Evolutionary conservation across 2,113 vertebrate species (phyloP).

Genomic region (Daubentonia madagascariensis): DNA sequence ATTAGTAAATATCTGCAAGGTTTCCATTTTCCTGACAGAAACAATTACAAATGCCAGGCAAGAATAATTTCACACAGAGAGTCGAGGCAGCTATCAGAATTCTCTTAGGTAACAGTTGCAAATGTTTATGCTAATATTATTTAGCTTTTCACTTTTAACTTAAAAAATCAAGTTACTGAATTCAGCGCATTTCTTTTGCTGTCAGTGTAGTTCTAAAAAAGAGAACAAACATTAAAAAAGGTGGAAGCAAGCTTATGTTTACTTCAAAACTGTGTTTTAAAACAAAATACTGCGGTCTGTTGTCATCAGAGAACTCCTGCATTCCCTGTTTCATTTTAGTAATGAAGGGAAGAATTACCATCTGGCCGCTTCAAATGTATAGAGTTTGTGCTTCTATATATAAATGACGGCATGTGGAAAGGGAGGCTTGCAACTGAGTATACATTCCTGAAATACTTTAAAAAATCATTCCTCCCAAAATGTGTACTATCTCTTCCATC

Average conservation of each 20-base stretch:
- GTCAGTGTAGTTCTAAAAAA: not conserved
- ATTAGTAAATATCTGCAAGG: conserved; percentile 78
- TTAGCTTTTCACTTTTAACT: conserved; percentile 50
- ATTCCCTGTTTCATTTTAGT: conserved; percentile 41
- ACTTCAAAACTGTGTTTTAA: conserved; percentile 53
- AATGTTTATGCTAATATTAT: conserved; percentile 73
- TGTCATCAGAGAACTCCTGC: conserved; percentile 18
- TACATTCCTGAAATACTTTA: conserved; percentile 35
- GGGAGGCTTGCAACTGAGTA: not conserved
- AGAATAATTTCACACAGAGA: conserved; percentile 80
- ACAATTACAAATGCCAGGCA: conserved; percentile 83
- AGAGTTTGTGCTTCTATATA: conserved; percentile 47
- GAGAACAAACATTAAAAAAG: not conserved
- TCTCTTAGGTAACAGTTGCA: conserved; percentile 70
- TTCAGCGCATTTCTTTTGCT: conserved; percentile 14
- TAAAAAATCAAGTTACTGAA: conserved; percentile 17
- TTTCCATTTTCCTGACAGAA: conserved; percentile 87
- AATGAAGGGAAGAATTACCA: conserved; percentile 37
- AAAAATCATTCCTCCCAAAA: not conserved
- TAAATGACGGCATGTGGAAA: conserved; percentile 32
- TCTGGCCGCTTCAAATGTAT: conserved; percentile 50
- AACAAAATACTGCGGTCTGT: conserved; percentile 35
- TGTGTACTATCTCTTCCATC: not conserved
- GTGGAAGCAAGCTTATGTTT: conserved; percentile 15
- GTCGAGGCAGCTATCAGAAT: conserved; percentile 64